Percentiles rank a stretch among this genome's conserved stretches.
phyloP scores from a whole-genome alignment of 1,140 invertebrate species.

The Mamestra configurata region DNA sequence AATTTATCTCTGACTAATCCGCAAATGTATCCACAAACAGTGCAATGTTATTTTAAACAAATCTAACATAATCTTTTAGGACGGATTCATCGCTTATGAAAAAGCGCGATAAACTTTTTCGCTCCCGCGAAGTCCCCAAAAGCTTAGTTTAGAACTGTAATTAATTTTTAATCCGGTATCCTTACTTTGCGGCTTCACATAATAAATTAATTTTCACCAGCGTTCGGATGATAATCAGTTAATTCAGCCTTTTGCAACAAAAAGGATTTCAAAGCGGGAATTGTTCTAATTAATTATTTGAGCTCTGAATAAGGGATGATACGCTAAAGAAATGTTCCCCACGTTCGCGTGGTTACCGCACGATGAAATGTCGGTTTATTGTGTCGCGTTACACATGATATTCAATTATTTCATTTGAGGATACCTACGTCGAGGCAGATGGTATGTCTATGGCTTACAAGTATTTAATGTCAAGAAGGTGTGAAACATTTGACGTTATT shows the following conservation, averaged over 20 bases:
- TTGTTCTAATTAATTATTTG: slow-evolving; percentile 57
- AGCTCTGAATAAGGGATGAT: slow-evolving; percentile 45
- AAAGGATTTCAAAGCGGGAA: slow-evolving; percentile 54
- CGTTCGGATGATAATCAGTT: slow-evolving; percentile 68
- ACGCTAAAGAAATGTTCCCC: slow-evolving; percentile 20
- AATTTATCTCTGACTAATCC: slow-evolving; percentile 12
- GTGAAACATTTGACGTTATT: background rate
- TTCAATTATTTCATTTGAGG: slow-evolving; percentile 12
- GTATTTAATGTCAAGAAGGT: slow-evolving; percentile 1
- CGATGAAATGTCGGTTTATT: slow-evolving; percentile 40
- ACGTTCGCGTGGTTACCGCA: slow-evolving; percentile 10
- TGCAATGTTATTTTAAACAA: slow-evolving; percentile 48
- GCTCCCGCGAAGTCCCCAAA: slow-evolving; percentile 58
- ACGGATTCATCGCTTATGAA: slow-evolving; percentile 51
- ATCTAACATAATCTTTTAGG: slow-evolving; percentile 29
- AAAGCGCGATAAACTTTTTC: slow-evolving; percentile 65
- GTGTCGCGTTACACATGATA: slow-evolving; percentile 13
- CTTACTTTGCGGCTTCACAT: slow-evolving; percentile 76
- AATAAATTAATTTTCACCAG: slow-evolving; percentile 76
- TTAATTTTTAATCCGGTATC: slow-evolving; percentile 83
- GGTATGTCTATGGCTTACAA: background rate
- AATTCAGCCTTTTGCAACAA: slow-evolving; percentile 59
- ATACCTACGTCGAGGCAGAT: background rate
- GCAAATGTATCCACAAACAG: slow-evolving; percentile 16
- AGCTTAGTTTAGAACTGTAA: slow-evolving; percentile 71